A percentile compares a stretch with the other conserved stretches of the same genome.
These are phyloP conservation scores for Euschistus heros DNA, from an alignment of 1,140 invertebrate species.

Conservation along the genomic window DNA sequence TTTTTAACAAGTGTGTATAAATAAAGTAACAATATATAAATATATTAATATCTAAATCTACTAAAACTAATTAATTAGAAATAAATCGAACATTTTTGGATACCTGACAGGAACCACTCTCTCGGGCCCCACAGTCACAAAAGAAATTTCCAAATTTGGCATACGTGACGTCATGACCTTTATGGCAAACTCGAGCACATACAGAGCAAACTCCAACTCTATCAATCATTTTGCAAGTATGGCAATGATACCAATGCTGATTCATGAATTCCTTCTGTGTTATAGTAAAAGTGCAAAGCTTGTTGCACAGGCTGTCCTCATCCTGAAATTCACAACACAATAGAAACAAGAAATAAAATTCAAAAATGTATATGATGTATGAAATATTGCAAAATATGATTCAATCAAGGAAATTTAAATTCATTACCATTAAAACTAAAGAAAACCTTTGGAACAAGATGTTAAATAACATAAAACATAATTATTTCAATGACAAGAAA, in stretches of 20 bases:
- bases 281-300: slow-evolving; percentile 91
- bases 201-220: slow-evolving; percentile 95
- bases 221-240: slow-evolving; percentile 96
- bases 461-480: not conserved
- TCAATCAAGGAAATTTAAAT: too few relatives aligned
- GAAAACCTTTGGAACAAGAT: not conserved
- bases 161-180: slow-evolving; percentile 93
- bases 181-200: slow-evolving; percentile 92
- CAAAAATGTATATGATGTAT: not conserved
- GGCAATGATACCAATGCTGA: slow-evolving; percentile 96
- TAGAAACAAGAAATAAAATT: not conserved
- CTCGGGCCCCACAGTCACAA: slow-evolving; percentile 96
- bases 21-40: too few relatives aligned
- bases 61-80: too few relatives aligned
- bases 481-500: slow-evolving; percentile 17
- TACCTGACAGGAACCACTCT: slow-evolving; percentile 61
- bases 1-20: too few relatives aligned
- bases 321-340: slow-evolving; percentile 43
- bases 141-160: slow-evolving; percentile 98
- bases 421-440: not conserved
- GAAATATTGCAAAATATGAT: not conserved
- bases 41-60: too few relatives aligned
- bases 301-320: slow-evolving; percentile 87
- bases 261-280: slow-evolving; percentile 98
- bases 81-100: too few relatives aligned